These are phyloP conservation scores for Lepus americanus DNA, from an alignment of 2,113 vertebrate species.

Conservation along the genomic window DNA sequence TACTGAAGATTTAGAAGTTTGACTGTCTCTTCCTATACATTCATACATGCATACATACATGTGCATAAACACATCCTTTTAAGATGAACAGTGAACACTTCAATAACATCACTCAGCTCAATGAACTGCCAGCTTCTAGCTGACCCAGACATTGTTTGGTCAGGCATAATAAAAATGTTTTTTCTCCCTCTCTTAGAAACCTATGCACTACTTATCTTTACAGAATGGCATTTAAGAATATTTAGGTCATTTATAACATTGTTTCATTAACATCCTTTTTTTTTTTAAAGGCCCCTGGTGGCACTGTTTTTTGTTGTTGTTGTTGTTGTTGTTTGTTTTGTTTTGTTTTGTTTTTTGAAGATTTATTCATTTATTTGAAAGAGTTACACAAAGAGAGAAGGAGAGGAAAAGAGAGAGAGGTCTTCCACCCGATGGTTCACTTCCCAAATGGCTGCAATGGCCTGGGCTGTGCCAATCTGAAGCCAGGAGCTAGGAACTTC, in stretches of 20 bases:
- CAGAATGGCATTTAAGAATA: constrained; percentile 21
- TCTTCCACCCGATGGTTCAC: too few species aligned
- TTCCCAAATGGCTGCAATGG: too few species aligned
- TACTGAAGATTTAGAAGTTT: constrained; percentile 20
- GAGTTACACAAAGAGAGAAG: too few species aligned
- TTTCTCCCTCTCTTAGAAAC: constrained; percentile 49
- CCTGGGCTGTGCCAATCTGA: too few species aligned
- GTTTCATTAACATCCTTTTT: neutral
- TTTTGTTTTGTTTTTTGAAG: too few species aligned
- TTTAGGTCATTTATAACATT: neutral
- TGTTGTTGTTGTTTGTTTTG: too few species aligned
- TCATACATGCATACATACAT: neutral
- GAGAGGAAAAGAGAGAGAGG: neutral
- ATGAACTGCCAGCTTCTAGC: neutral
- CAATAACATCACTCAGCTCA: neutral
- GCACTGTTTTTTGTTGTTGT: too few species aligned
- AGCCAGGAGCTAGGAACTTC: too few species aligned
- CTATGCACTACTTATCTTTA: constrained; percentile 37
- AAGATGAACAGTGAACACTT: neutral
- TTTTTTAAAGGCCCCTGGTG: too few species aligned
- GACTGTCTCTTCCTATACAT: neutral
- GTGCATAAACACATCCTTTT: neutral
- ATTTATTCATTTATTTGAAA: too few species aligned
- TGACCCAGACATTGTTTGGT: neutral
- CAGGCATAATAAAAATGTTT: constrained; percentile 9